Percentiles rank a stretch among this genome's conserved stretches.
phyloP scores from a whole-genome alignment of 2,797 vertebrate species.

The Enteromius mattozi region DNA sequence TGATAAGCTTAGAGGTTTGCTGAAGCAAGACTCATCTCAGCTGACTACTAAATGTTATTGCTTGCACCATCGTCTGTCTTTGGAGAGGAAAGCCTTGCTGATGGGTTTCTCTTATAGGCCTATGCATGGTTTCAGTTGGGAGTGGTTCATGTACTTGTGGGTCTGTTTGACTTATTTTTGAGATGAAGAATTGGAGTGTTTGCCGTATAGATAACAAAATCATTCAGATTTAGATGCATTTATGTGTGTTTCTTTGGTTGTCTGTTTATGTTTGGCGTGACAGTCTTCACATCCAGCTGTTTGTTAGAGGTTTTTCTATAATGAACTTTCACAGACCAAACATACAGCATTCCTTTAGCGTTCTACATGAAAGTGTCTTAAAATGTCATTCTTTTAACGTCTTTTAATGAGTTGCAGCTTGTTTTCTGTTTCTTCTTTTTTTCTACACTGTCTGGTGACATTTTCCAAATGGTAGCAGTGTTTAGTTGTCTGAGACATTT shows the following conservation, averaged over 20 bases:
- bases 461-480: constrained; percentile 24
- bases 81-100: neutral
- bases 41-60: constrained; percentile 28
- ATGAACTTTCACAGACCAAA: neutral
- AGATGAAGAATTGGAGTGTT: neutral
- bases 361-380: neutral
- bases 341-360: neutral
- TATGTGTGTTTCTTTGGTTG: neutral
- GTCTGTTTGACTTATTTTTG: neutral
- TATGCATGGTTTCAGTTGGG: neutral
- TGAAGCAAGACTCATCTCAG: constrained; percentile 26
- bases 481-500: neutral
- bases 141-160: neutral
- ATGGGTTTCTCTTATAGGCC: neutral
- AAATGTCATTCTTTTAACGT: constrained; percentile 8
- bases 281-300: neutral
- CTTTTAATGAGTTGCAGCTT: neutral
- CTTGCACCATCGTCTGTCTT: neutral
- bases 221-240: neutral
- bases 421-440: neutral
- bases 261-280: neutral
- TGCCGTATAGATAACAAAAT: neutral
- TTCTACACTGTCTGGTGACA: constrained; percentile 20
- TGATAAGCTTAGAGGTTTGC: constrained; percentile 27
- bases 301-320: neutral